Evolutionary conservation across 2,888 invertebrate species (phyloP), one percentile per base, ranked within the genome.

Genomic region (Hybos culiciformis): DNA sequence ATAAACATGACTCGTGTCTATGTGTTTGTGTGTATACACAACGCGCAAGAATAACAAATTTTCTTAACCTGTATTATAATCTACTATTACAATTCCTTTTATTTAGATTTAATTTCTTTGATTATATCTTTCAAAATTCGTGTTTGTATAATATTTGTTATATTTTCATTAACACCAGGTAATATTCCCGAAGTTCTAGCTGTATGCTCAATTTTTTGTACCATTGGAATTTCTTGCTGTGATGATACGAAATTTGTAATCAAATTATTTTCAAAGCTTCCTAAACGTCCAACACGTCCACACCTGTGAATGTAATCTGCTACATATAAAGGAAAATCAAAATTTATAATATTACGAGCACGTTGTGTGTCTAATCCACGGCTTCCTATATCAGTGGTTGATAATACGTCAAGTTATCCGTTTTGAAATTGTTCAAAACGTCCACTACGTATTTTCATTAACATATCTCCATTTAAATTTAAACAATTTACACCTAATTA

Each of bases 281-380:
- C 88, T 6, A 92, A 69, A 42, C 96, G 74, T 2, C 94, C 96
- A 6, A 87, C 86, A 53, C 97, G 73, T 0, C 96, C 97, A 55
- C 84, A 81, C 41, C 84, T 75, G 65, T 96, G 94, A 49, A 97
- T 82, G 62, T 96, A 96, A 62, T 94, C 94, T 0, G 92, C 80
- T 3, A 90, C 79, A 64, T 83, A 83, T 1, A 79, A 58, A 0
- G 97, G 96, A 57, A 94, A 93, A 58, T 96, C 93, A 62, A 83
- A 97, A 70, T 96, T 96, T 31, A 97, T 73, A 29, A 97, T 77
- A 59, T 91, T 86, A 23, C 77, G 72, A 0, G 80, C 81, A 50
- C 74, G 66, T 0, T 69, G 70, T 1, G 93, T 92, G 59, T 97
- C 91, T 48, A 97, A 66, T 8, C 96, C 97, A 50, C 96, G 73